Percentiles rank a stretch among this genome's conserved stretches.
These are phyloP conservation scores for Zalophus californianus DNA, from an alignment of 2,797 vertebrate genomes.

Conservation along the genomic window DNA sequence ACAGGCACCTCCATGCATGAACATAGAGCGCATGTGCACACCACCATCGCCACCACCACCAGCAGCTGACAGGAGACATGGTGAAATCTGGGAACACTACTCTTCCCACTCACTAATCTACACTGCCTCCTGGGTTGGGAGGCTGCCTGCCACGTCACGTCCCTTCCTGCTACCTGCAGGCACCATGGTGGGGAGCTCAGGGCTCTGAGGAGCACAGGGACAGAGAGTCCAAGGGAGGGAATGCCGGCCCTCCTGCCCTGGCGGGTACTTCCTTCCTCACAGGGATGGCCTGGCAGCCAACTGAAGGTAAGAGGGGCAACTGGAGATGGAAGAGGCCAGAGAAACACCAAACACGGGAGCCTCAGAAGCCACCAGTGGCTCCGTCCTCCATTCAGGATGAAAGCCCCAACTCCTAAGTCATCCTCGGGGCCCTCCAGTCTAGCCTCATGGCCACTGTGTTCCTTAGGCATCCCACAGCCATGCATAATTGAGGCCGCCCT, in stretches of 20 bases:
- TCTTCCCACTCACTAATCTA: not conserved
- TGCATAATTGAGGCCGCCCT: not conserved
- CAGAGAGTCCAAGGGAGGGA: not conserved
- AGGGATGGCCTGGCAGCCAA: not conserved
- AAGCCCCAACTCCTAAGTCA: not conserved
- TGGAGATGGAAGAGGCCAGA: not conserved
- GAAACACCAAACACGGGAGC: not conserved
- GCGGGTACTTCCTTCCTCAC: not conserved
- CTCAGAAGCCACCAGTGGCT: not conserved
- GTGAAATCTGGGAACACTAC: not conserved
- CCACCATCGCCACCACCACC: fast-evolving
- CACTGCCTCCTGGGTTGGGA: not conserved
- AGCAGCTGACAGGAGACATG: not conserved
- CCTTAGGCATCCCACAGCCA: not conserved
- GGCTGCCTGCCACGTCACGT: not conserved
- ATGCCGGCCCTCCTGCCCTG: not conserved
- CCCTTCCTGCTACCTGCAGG: not conserved
- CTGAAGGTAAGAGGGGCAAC: not conserved
- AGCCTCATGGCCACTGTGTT: not conserved
- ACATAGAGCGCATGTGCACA: not conserved
- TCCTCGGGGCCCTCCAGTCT: not conserved
- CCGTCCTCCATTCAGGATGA: not conserved
- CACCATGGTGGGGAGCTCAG: not conserved
- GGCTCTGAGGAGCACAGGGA: not conserved
- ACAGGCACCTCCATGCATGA: not conserved